Evolutionary conservation across 2,888 invertebrate genomes (phyloP), one percentile per base, ranked within the genome.

Genomic region (Subacronicta megacephala): DNA sequence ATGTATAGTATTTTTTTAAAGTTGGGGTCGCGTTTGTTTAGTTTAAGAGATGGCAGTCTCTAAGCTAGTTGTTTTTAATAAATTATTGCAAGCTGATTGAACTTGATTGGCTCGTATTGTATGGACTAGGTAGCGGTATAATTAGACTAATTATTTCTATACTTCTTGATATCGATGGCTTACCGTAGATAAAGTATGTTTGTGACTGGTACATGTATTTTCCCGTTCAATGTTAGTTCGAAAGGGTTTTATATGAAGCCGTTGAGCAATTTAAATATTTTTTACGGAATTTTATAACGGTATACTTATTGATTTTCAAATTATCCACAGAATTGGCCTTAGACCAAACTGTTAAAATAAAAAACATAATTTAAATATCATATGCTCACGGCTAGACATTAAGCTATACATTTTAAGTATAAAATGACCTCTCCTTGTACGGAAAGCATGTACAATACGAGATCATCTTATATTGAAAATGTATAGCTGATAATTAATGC

Each of bases 81-180:
- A 12, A 43, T 38, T 6, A 64, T 31, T 7, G 20, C 31, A n/a
- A 18, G 64, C 45, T 42, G 9, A 5, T 10, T 7, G 13, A 26
- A 12, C 33, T 15, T 1, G 10, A 7, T 36, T 31, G 45, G 55
- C 56, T n/a, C 16, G 18, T 23, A 29, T 45, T 49, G 55, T 54
- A 47, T 36, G 43, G 47, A 45, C 31, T 56, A 64, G 45, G 36
- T 63, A 70, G 57, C 40, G n/a, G 16, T 50, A 35, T 43, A 47
- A 50, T 35, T 50, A 50, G 35, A 17, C 33, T 20, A 45, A 42
- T 15, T 62, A 33, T 20, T 15, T 2, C 10, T 35, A 35, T 18
- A 35, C n/a, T 13, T 36, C 50, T 40, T 38, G 41, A 43, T 40
- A 40, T 18, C 10, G 29, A 44, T 16, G 23, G 44, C 16, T 20